These are phyloP conservation scores for Selenia dentaria DNA, from an alignment of 2,888 invertebrate species.

Conservation along the genomic window DNA sequence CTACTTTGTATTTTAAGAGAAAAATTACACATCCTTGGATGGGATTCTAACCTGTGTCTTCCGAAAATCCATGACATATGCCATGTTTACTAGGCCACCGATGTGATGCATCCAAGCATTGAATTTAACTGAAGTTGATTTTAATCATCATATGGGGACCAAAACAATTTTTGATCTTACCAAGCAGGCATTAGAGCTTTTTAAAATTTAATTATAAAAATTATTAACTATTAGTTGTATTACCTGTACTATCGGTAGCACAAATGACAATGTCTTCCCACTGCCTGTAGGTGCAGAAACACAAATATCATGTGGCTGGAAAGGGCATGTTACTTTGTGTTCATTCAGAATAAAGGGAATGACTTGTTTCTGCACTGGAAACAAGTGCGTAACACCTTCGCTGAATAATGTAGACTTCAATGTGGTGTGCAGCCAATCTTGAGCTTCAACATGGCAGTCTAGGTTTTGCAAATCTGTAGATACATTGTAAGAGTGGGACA, in stretches of 20 bases:
- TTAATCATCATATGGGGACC: too few species aligned
- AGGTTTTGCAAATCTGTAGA: slow-evolving; percentile 88
- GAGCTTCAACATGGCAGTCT: slow-evolving; percentile 78
- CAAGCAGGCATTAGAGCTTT: too few species aligned
- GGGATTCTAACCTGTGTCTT: too few species aligned
- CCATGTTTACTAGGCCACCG: too few species aligned
- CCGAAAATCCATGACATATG: too few species aligned
- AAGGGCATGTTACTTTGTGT: slow-evolving; percentile 82
- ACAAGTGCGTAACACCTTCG: slow-evolving; percentile 90
- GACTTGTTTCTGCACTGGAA: slow-evolving; percentile 93
- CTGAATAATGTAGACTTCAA: slow-evolving; percentile 86
- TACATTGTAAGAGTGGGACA: slow-evolving; percentile 91
- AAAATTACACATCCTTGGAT: too few species aligned
- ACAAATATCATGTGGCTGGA: slow-evolving; percentile 95
- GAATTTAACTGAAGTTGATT: too few species aligned
- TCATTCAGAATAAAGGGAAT: slow-evolving; percentile 90
- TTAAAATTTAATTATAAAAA: too few species aligned
- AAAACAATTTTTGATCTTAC: too few species aligned
- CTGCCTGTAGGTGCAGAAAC: slow-evolving; percentile 99
- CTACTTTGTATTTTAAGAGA: too few species aligned
- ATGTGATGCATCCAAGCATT: too few species aligned
- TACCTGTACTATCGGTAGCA: slow-evolving; percentile 95
- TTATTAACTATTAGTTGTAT: too few species aligned
- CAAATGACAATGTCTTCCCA: slow-evolving; percentile 98
- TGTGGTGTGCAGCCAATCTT: slow-evolving; percentile 86